phyloP scores from a whole-genome alignment of 1,140 invertebrate genomes.

The Piezodorus guildinii region DNA sequence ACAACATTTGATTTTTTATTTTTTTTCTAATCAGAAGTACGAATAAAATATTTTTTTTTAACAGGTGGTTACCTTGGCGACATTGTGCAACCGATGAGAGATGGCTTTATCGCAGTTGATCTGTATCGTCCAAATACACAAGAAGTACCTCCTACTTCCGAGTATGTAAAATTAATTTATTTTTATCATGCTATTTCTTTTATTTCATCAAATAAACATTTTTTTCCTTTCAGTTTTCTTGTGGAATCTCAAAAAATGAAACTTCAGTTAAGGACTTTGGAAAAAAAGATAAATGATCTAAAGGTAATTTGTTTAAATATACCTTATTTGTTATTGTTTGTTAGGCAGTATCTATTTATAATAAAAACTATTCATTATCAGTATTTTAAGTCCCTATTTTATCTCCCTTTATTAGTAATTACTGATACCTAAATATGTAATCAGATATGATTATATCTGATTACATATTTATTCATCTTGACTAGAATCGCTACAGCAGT shows the following conservation, averaged over 20 bases:
- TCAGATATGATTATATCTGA: too few species aligned
- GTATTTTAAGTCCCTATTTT: too few species aligned
- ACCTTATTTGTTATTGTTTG: not conserved
- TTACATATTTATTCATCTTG: too few species aligned
- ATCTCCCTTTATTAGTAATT: too few species aligned
- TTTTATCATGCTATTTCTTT: not conserved
- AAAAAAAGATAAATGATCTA: constrained; percentile 52
- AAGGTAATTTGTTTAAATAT: constrained; percentile 35
- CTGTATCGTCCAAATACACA: constrained; percentile 5
- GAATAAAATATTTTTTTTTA: not conserved
- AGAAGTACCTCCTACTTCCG: constrained; percentile 33
- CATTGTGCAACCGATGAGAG: constrained; percentile 6
- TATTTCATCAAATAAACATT: not conserved
- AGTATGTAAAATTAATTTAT: constrained; percentile 30
- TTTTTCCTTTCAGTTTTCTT: constrained; percentile 36
- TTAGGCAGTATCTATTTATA: not conserved
- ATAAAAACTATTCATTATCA: too few species aligned
- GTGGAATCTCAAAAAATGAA: constrained; percentile 50
- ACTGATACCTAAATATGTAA: too few species aligned
- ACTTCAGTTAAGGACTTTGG: constrained; percentile 48
- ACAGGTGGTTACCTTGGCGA: constrained; percentile 7
- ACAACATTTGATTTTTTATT: too few species aligned
- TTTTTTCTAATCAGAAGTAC: too few species aligned
- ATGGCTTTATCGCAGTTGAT: constrained; percentile 15
- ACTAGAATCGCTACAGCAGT: too few species aligned